Conservation (phyloP, 2,113 vertebrate species). For the Leptocoma aspasia region DNA sequence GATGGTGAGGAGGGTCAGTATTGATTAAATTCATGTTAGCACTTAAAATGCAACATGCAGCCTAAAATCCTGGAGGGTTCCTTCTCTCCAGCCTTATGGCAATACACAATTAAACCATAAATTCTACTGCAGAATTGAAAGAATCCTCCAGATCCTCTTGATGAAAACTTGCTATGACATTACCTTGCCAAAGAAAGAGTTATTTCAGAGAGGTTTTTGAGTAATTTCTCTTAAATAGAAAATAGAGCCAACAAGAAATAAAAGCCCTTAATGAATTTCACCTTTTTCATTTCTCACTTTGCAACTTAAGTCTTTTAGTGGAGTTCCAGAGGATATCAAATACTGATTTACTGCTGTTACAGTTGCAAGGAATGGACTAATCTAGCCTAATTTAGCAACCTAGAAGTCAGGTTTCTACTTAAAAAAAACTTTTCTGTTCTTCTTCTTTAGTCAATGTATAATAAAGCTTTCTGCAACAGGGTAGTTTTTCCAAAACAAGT, state of each 20-base stretch:
- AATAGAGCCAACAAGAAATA: constrained; percentile 33
- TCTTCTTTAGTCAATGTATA: background rate
- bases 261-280: constrained; percentile 42
- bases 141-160: background rate
- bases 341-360: constrained; percentile 26
- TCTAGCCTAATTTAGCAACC: background rate
- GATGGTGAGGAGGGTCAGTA: background rate
- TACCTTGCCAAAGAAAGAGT: constrained; percentile 19
- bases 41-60: background rate
- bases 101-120: background rate
- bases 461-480: background rate
- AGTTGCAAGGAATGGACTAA: background rate
- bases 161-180: background rate
- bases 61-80: background rate
- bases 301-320: constrained; percentile 37
- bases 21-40: background rate
- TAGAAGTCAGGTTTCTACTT: background rate
- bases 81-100: background rate
- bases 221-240: background rate
- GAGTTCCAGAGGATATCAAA: constrained; percentile 20
- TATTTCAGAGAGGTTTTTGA: constrained; percentile 35
- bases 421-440: background rate
- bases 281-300: background rate
- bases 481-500: background rate
- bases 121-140: constrained; percentile 8